Evolutionary conservation across 2,797 vertebrate genomes (phyloP), one percentile per base, ranked within the genome.

Genomic region (Anguilla marmorata): DNA sequence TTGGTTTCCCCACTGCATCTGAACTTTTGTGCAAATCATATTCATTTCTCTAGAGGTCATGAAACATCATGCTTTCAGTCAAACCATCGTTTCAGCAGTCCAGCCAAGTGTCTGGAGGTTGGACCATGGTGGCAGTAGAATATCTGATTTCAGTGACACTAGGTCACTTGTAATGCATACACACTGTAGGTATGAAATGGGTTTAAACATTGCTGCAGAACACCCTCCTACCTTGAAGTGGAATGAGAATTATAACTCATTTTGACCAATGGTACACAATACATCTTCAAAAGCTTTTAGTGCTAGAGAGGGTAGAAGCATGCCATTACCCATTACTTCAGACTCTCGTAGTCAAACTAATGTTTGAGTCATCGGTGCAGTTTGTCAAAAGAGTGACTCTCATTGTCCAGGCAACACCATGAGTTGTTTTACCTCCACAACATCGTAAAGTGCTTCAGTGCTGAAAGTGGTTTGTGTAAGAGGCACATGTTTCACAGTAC

Each of bases 271-370:
- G 27, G 30, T 19, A 14, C 33, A 2, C 33, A 79, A 79, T 79
- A 16, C 74, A 79, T 79, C 74, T 79, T 79, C 74, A 79, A 79
- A 41, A 19, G 30, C 30, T 79, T 79, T 79, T 41, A 79, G 37
- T 24, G 33, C 14, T 79, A 37, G 37, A 19, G 74, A 79, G 74
- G 33, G 37, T 45, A 79, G 74, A 79, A 79, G 16, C 74, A 79
- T 21, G 30, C n/a, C 8, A 30, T 74, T 33, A 69, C 9, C 30
- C 27, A 37, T 74, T 37, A 45, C 74, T 37, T 4, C 33, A 79
- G 74, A 79, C 74, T 3, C 30, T 79, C 74, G 41, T 12, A 33
- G 72, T 79, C 74, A 16, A 79, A 79, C 33, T 74, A 74, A 37
- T 74, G 72, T 37, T 79, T 79, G 74, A 79, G 74, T 79, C 37